phyloP scores from a whole-genome alignment of 2,113 vertebrate genomes.

The Hippocampus mohnikei region DNA sequence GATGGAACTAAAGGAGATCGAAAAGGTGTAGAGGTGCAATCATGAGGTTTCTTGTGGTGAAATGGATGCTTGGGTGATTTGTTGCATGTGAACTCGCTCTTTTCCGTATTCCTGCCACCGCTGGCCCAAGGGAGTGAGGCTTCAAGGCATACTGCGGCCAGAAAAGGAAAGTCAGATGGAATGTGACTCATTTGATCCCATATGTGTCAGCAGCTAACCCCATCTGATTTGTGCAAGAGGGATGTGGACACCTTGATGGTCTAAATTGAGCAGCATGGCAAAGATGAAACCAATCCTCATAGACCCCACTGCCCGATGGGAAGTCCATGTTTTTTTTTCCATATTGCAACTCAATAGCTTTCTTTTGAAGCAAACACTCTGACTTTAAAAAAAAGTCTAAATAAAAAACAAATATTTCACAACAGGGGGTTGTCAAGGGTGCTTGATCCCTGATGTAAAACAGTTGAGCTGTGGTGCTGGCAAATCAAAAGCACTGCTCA shows the following conservation, averaged over 20 bases:
- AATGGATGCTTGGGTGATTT: constrained; percentile 41
- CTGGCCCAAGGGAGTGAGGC: constrained; percentile 32
- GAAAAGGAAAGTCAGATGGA: constrained; percentile 57
- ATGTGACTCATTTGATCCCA: constrained; percentile 58
- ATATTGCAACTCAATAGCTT: neutral
- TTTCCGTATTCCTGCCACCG: constrained; percentile 51
- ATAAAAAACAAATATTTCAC: constrained; percentile 10
- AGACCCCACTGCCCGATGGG: neutral
- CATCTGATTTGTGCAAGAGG: constrained; percentile 10
- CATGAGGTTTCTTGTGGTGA: constrained; percentile 47
- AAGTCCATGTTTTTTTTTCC: neutral
- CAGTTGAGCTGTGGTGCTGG: constrained; percentile 19
- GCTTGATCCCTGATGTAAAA: constrained; percentile 17
- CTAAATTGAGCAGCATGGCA: constrained; percentile 50
- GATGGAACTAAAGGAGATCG: constrained; percentile 55
- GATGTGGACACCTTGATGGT: constrained; percentile 30
- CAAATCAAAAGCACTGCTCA: constrained; percentile 51
- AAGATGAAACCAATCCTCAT: constrained; percentile 13
- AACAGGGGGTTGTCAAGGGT: constrained; percentile 4
- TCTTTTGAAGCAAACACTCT: constrained; percentile 8
- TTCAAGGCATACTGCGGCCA: constrained; percentile 55
- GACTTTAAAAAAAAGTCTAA: constrained; percentile 2
- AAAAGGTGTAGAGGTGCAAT: constrained; percentile 49
- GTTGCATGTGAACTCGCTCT: constrained; percentile 38
- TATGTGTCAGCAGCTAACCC: neutral